Base-by-base conservation (phyloP, 2,113 vertebrate species). In the Rafetus swinhoei region DNA sequence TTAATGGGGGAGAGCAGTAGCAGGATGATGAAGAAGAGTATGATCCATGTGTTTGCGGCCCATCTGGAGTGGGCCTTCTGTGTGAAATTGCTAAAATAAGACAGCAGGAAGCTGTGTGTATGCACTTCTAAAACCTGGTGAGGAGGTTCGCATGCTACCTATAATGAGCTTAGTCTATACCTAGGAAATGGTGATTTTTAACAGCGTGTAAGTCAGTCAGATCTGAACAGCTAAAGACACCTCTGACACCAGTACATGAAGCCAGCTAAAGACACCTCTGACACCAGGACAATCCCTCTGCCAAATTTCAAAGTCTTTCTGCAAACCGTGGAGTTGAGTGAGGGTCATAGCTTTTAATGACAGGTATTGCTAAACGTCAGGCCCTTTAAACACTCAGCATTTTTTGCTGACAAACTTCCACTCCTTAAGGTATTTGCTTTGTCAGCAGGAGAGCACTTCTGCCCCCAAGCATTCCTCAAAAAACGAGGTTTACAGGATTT, bases 61-160 rank as follows among this genome's bases (percentile, higher is more conserved):
- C 10, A 0, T 14, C 35, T 45, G 77, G 21, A 0, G 2, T 32
- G 53, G 1, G 6, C 55, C 35, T 4, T 45, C 39, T 65, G 6
- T 21, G 27, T 50, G 92, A 56, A n/a, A 52, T 74, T 93, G 72
- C 82, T 62, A 45, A 79, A 82, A n/a, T 69, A 32, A n/a, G 81
- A 60, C 96, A 90, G 14, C 74, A 91, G 96, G 21, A 84, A 93
- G 93, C 92, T 87, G 86, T 6, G 3, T 57, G 93, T 50, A n/a
- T 45, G 62, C 29, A n/a, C 62, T 18, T 19, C 92, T 87, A 14
- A 2, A n/a, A 54, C 90, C 54, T 11, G 60, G n/a, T 15, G 19
- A 9, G 32, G 72, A 29, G 2, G 2, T 19, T 24, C 1, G 9
- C 0, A 1, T 74, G 72, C 24, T 11, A 13, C n/a, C 10, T 6